Percentiles rank a stretch among this genome's conserved stretches.
phyloP scores from a whole-genome alignment of 2,113 vertebrate genomes.

The Cyprinus carpio region DNA sequence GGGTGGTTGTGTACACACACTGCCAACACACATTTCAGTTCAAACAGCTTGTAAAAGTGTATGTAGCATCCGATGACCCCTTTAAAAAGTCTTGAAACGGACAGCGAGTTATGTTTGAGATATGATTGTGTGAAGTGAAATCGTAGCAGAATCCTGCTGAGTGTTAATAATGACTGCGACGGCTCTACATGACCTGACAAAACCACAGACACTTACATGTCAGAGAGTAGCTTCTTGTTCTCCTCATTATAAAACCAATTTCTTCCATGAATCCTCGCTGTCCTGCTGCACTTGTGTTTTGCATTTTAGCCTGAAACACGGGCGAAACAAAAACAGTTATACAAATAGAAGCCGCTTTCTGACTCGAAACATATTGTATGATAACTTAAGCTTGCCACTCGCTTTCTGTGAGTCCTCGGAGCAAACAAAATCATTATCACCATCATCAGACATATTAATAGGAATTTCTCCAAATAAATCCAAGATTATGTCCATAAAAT shows the following conservation, averaged over 20 bases:
- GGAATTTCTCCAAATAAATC: no score
- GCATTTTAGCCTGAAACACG: constrained; percentile 67
- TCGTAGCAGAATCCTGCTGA: constrained; percentile 63
- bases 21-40: no score
- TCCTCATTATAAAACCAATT: constrained; percentile 85
- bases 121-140: no score
- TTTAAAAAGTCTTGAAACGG: not conserved
- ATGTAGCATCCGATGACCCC: no score
- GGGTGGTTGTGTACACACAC: no score
- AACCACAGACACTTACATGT: constrained; percentile 81
- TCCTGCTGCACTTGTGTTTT: constrained; percentile 80
- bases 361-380: not conserved
- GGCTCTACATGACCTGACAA: constrained; percentile 22
- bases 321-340: not conserved
- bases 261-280: constrained; percentile 85
- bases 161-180: constrained; percentile 65
- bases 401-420: no score
- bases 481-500: no score
- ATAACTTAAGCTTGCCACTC: not conserved
- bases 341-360: not conserved
- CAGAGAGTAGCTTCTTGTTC: constrained; percentile 80
- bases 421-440: no score
- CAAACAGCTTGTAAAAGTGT: no score
- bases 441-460: no score
- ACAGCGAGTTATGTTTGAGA: not conserved